phyloP scores from a whole-genome alignment of 2,113 vertebrate species.

The Poecilia latipinna region DNA sequence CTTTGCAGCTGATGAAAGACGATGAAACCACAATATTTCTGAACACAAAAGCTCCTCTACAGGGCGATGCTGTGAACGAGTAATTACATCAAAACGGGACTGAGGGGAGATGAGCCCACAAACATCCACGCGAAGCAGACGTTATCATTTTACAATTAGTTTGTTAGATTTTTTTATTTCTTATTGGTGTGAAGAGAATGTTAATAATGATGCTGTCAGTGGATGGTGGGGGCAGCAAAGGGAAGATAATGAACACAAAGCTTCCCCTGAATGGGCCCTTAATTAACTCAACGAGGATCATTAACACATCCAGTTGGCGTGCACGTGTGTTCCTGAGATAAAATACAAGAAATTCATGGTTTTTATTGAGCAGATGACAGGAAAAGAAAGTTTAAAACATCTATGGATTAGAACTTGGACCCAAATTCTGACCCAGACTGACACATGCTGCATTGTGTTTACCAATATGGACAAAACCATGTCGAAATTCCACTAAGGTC shows the following conservation, averaged over 20 bases:
- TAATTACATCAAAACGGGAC: neutral
- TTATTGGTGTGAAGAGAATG: conserved; percentile 33
- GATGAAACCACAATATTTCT: neutral
- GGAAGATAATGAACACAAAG: conserved; percentile 30
- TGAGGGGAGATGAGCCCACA: neutral
- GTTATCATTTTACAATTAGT: conserved; percentile 44
- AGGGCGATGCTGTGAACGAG: conserved; percentile 2
- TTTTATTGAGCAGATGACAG: neutral
- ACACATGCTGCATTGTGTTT: too few relatives aligned
- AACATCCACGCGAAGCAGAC: conserved; percentile 2
- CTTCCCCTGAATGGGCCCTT: conserved; percentile 19
- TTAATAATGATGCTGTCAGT: conserved; percentile 18
- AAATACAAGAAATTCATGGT: neutral
- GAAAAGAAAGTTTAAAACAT: too few relatives aligned
- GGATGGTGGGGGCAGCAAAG: neutral
- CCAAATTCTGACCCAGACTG: too few relatives aligned
- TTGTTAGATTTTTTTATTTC: conserved; percentile 17
- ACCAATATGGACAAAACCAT: too few relatives aligned
- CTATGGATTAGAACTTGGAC: too few relatives aligned
- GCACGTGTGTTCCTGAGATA: conserved; percentile 28
- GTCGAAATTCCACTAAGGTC: too few relatives aligned
- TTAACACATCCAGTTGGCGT: conserved; percentile 13
- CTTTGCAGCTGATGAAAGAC: neutral
- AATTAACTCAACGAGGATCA: conserved; percentile 37
- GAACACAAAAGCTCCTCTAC: conserved; percentile 2